Percentiles rank a stretch among this genome's conserved stretches.
Conservation (phyloP, 1,140 invertebrate species). For the Bombus pascuorum region DNA sequence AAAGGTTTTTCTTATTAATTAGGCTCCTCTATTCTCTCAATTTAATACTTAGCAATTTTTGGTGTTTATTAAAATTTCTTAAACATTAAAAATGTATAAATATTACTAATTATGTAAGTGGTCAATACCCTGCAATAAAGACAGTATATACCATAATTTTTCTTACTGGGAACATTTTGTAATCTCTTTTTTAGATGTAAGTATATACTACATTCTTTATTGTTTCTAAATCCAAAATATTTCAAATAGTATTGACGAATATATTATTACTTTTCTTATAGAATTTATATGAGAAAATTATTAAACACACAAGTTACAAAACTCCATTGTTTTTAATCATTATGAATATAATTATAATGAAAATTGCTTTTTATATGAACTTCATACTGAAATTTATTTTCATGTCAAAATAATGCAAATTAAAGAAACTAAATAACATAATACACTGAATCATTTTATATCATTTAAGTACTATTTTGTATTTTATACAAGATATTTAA, state of each 20-base stretch:
- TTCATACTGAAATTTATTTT: conserved; percentile 9
- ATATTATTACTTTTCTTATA: conserved; percentile 16
- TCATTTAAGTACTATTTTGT: conserved; percentile 26
- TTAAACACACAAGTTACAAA: neutral
- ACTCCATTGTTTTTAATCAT: neutral
- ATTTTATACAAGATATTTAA: conserved; percentile 8
- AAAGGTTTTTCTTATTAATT: neutral
- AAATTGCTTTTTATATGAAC: neutral
- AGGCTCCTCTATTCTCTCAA: neutral
- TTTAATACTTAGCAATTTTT: conserved; percentile 1
- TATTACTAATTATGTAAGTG: conserved; percentile 16
- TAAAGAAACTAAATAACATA: conserved; percentile 11
- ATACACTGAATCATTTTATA: neutral
- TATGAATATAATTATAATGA: neutral
- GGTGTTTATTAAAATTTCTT: neutral
- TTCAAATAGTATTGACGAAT: neutral
- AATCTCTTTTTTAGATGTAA: neutral
- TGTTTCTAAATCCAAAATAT: conserved; percentile 12
- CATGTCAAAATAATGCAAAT: neutral
- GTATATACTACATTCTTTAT: conserved; percentile 17
- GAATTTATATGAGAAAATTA: neutral
- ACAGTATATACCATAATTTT: neutral
- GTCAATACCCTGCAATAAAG: neutral
- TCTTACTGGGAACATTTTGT: conserved; percentile 6
- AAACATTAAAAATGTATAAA: conserved; percentile 31